Evolutionary conservation across 2,888 invertebrate species (phyloP).

Genomic region (Tipula vernalis): DNA sequence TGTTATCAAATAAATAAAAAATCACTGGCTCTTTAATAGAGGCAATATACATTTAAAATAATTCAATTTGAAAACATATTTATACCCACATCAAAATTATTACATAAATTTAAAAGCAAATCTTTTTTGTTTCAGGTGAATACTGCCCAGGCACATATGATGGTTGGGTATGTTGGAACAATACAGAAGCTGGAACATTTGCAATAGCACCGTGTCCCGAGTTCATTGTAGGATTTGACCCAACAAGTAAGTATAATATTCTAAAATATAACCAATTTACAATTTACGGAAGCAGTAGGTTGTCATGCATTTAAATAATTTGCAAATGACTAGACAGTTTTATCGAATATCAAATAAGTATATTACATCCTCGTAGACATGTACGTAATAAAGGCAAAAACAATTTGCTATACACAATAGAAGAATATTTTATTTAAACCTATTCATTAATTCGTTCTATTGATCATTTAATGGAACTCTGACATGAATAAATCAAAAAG

Average conservation of each 20-base stretch:
- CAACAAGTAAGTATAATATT: slow-evolving; percentile 45
- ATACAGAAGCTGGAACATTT: slow-evolving; percentile 52
- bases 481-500: neutral
- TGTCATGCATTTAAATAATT: too few species aligned
- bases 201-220: slow-evolving; percentile 58
- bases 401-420: neutral
- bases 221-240: slow-evolving; percentile 64
- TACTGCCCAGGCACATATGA: slow-evolving; percentile 67
- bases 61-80: too few species aligned
- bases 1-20: too few species aligned
- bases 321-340: neutral
- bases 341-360: neutral
- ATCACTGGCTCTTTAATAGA: too few species aligned
- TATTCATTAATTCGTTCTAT: neutral
- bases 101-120: too few species aligned
- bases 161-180: slow-evolving; percentile 69
- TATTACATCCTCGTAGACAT: neutral
- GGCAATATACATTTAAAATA: too few species aligned
- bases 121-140: slow-evolving; percentile 31
- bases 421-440: neutral
- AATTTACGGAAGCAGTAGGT: too few species aligned
- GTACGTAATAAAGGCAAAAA: neutral
- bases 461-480: neutral
- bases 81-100: too few species aligned
- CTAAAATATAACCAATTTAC: too few species aligned